Evolutionary conservation across 2,888 invertebrate species (phyloP).

Genomic region (Eucera pruinosa): DNA sequence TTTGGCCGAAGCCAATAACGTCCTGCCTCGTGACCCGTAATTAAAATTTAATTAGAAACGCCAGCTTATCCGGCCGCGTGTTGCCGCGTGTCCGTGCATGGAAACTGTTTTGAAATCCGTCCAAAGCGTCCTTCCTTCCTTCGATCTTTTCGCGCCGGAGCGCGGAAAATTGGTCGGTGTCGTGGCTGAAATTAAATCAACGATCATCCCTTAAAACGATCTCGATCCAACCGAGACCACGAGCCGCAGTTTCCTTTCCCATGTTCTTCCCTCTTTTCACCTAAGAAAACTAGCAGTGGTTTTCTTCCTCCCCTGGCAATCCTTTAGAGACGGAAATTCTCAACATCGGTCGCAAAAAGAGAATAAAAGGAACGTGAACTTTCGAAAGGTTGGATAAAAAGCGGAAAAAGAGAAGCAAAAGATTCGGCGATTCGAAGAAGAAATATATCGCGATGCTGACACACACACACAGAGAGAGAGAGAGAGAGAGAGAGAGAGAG

Average conservation of each 20-base stretch:
- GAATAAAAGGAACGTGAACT: too few relatives aligned
- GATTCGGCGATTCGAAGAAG: not conserved
- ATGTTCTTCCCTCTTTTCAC: too few relatives aligned
- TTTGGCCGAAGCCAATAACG: conserved; percentile 47
- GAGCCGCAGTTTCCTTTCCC: too few relatives aligned
- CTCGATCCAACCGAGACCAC: too few relatives aligned
- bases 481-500: too few relatives aligned
- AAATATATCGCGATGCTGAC: not conserved
- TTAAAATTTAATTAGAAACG: conserved; percentile 67
- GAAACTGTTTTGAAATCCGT: conserved; percentile 10
- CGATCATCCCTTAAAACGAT: not conserved
- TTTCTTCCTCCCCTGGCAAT: not conserved
- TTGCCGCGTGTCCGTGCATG: conserved; percentile 5
- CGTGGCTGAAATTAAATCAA: conserved; percentile 22
- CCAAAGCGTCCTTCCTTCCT: not conserved
- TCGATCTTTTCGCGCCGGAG: not conserved
- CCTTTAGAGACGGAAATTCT: not conserved
- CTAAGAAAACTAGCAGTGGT: not conserved
- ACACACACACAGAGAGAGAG: too few relatives aligned
- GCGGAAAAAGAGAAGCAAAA: not conserved
- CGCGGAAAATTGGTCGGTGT: conserved; percentile 8
- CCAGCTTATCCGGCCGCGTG: conserved; percentile 19
- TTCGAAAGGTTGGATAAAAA: too few relatives aligned
- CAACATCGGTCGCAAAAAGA: too few relatives aligned
- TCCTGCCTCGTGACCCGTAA: conserved; percentile 46